Percentiles rank a stretch among this genome's conserved stretches.
These are phyloP conservation scores for Ciconia maguari DNA, from an alignment of 2,113 vertebrate species.

Conservation along the genomic window DNA sequence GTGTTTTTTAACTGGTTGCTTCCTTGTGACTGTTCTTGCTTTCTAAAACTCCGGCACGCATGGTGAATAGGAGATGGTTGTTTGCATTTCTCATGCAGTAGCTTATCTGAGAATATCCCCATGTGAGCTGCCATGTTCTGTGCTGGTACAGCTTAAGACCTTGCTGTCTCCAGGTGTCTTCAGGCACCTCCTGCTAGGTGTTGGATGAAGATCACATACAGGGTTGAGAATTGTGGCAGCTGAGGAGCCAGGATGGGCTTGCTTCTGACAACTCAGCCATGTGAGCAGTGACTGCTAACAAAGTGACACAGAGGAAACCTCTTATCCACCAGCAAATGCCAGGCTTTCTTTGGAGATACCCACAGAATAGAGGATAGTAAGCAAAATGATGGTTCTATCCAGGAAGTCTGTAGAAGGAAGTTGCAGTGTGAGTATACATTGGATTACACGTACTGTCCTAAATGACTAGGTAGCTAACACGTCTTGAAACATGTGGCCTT, in stretches of 20 bases:
- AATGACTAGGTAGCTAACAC: not conserved
- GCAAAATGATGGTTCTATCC: not conserved
- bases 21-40: not conserved
- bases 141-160: not conserved
- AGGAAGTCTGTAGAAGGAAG: not conserved
- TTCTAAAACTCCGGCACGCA: not conserved
- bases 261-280: not conserved
- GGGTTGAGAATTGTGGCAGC: not conserved
- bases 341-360: not conserved
- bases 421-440: not conserved
- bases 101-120: not conserved
- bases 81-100: not conserved
- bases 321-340: not conserved
- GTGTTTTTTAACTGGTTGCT: not conserved
- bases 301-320: not conserved
- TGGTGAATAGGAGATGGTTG: not conserved
- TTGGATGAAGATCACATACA: not conserved
- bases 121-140: not conserved
- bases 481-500: not conserved
- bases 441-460: not conserved
- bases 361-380: not conserved
- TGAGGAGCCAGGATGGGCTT: not conserved
- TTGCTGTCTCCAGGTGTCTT: not conserved
- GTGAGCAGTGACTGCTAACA: not conserved
- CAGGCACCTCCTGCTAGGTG: not conserved